Evolutionary conservation across 2,888 invertebrate genomes (phyloP), one percentile per base, ranked within the genome.

Genomic region (Pycnomerus fuliginosus): DNA sequence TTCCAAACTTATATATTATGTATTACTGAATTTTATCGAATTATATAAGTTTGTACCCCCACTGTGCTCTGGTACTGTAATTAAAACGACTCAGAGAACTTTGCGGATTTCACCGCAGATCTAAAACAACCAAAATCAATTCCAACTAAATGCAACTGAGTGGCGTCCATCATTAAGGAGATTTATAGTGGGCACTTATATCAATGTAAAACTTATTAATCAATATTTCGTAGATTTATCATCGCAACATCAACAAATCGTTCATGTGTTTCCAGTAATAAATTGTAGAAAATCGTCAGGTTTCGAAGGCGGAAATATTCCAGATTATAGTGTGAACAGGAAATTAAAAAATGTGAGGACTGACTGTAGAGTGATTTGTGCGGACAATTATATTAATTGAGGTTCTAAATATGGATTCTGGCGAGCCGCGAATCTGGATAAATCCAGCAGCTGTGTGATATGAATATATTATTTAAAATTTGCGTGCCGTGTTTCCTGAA

Each of bases 391-490:
- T 16, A 15, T 15, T 29, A 29, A 29, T 15, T 29, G 10, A 10
- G 29, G 16, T 29, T 12, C 28, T 37, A 37, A 37, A 37, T 20
- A 25, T 7, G 36, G 29, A 28, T 28, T 23, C 8, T 12, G 28
- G 16, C 28, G 20, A 20, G 16, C 12, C 20, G 17, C 12, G 35
- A 28, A 17, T 22, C 28, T 14, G 36, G 10, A 37, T 28, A 37
- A 28, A 37, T 37, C 28, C 28, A 11, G 20, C 17, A 37, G 24
- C 16, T 37, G 36, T 37, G 36, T n/a, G n/a, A 37, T 37, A 28
- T 37, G 36, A 37, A 37, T 37, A 37, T 37, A 29, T 37, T 16
- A 37, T 37, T 20, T 17, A 20, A 12, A 37, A 28, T 28, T 37
- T 37, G 20, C 17, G 36, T 28, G 28, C 22, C 27, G 34, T 24